These are phyloP conservation scores for Globodera ellingtonae DNA, from an alignment of 1,140 invertebrate species.

Conservation along the genomic window DNA sequence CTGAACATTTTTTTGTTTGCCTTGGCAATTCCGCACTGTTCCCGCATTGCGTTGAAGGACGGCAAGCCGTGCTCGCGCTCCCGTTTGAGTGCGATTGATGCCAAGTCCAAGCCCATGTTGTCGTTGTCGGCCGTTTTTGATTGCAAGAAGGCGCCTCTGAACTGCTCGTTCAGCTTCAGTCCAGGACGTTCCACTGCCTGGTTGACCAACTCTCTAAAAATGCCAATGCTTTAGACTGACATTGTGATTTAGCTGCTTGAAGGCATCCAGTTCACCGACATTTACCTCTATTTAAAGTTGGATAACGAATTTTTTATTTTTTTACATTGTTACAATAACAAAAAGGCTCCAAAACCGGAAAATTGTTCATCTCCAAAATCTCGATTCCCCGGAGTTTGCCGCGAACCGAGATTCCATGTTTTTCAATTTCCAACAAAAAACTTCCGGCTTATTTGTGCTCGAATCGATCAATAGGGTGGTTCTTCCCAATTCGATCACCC, in stretches of 20 bases:
- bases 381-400: too few relatives aligned
- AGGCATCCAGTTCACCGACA: too few relatives aligned
- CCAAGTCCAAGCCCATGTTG: slow-evolving; percentile 46
- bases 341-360: too few relatives aligned
- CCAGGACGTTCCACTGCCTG: slow-evolving; percentile 39
- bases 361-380: too few relatives aligned
- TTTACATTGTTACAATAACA: too few relatives aligned
- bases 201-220: slow-evolving; percentile 52
- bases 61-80: slow-evolving; percentile 52
- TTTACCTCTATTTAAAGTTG: too few relatives aligned
- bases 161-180: slow-evolving; percentile 44
- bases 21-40: slow-evolving; percentile 43
- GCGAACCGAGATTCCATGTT: too few relatives aligned
- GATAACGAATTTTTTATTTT: too few relatives aligned
- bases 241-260: background rate
- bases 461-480: too few relatives aligned
- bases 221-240: background rate
- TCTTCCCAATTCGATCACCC: too few relatives aligned
- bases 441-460: too few relatives aligned
- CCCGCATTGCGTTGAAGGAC: slow-evolving; percentile 39
- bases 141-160: slow-evolving; percentile 47
- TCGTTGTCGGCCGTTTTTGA: slow-evolving; percentile 13
- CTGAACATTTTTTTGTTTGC: slow-evolving; percentile 4
- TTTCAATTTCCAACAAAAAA: too few relatives aligned
- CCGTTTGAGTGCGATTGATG: slow-evolving; percentile 45